Evolutionary conservation across 2,113 vertebrate genomes (phyloP).

Genomic region (Saccopteryx bilineata): DNA sequence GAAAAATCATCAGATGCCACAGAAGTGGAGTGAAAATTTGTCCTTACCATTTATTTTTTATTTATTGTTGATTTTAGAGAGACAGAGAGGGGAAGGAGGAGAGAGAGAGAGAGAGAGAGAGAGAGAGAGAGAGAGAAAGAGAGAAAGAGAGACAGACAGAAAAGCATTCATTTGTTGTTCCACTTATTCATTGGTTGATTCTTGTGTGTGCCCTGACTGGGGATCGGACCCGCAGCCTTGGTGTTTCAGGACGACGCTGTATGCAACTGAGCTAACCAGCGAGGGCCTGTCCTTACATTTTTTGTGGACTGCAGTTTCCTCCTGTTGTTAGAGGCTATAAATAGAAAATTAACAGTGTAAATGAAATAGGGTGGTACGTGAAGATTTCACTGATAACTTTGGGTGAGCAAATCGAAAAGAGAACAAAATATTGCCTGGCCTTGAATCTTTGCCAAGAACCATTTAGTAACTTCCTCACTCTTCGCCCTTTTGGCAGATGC

Average conservation of each 20-base stretch:
- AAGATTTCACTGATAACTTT: conserved; percentile 74
- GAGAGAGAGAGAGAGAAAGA: too few species aligned
- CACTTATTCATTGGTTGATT: too few species aligned
- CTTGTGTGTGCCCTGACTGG: too few species aligned
- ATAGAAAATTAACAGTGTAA: conserved; percentile 61
- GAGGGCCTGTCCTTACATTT: background rate
- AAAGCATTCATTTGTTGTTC: too few species aligned
- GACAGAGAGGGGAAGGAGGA: too few species aligned
- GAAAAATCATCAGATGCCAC: conserved; percentile 54
- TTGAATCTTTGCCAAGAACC: conserved; percentile 89
- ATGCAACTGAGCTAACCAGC: too few species aligned
- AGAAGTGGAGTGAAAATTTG: conserved; percentile 46
- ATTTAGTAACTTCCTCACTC: conserved; percentile 83
- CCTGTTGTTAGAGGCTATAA: conserved; percentile 58
- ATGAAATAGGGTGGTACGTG: conserved; percentile 70
- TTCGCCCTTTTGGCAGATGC: conserved; percentile 83
- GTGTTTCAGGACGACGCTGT: too few species aligned
- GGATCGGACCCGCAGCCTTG: too few species aligned
- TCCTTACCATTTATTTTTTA: background rate
- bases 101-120: too few species aligned
- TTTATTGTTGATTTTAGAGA: too few species aligned
- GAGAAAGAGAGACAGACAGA: too few species aligned
- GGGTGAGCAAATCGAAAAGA: conserved; percentile 87
- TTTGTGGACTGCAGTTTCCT: conserved; percentile 63
- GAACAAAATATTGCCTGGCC: conserved; percentile 82